A percentile compares a stretch with the other conserved stretches of the same genome.
Evolutionary conservation across 2,797 vertebrate species (phyloP).

Genomic region (Cossypha caffra): DNA sequence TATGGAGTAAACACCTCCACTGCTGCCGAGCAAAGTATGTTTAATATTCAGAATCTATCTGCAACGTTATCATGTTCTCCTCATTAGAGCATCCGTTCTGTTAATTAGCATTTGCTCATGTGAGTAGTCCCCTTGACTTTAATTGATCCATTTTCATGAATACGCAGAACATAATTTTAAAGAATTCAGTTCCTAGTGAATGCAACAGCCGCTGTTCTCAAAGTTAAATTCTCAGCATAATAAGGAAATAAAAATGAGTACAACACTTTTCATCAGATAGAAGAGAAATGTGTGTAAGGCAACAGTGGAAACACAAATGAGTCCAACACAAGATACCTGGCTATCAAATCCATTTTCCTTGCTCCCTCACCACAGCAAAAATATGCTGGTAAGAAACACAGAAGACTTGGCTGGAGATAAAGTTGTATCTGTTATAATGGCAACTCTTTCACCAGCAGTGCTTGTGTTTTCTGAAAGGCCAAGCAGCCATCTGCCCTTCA

Average conservation of each 20-base stretch:
- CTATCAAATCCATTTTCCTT: neutral
- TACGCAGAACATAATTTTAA: constrained; percentile 55
- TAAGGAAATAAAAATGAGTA: constrained; percentile 44
- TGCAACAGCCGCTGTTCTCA: neutral
- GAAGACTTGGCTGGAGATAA: neutral
- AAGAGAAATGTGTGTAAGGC: neutral
- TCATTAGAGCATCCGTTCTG: constrained; percentile 60
- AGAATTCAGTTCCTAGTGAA: constrained; percentile 29
- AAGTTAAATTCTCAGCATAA: constrained; percentile 31
- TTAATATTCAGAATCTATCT: constrained; percentile 65
- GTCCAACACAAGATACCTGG: neutral
- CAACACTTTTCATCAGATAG: constrained; percentile 29
- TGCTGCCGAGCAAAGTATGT: neutral
- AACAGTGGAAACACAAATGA: neutral
- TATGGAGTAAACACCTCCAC: constrained; percentile 42
- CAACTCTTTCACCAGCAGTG: neutral
- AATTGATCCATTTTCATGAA: constrained; percentile 67
- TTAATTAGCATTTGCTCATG: constrained; percentile 68
- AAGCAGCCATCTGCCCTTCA: constrained; percentile 7
- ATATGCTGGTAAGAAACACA: neutral
- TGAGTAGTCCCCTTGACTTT: constrained; percentile 66
- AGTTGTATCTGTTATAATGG: neutral
- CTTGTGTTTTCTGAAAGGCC: neutral
- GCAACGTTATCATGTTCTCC: constrained; percentile 59
- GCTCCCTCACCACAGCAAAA: neutral